These are phyloP conservation scores for Actinernus sp. DNA, from an alignment of 92 coral and sea anemone genomes.

Conservation along the genomic window DNA sequence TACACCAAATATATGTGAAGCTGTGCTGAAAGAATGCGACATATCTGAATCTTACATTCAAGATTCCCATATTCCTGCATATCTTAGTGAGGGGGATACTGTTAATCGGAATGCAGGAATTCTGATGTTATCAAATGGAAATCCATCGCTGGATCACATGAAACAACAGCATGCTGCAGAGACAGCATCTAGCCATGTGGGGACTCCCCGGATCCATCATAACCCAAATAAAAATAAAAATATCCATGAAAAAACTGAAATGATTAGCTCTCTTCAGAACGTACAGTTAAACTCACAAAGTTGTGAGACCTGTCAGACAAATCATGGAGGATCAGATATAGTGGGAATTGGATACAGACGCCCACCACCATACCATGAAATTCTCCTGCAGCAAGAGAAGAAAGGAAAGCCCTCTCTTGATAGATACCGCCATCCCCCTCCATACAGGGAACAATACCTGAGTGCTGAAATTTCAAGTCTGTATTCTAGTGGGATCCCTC, in stretches of 20 bases:
- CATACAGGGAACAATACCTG: constrained; percentile 74
- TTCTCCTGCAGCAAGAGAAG: constrained; percentile 31
- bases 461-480: constrained; percentile 14
- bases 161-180: constrained; percentile 11
- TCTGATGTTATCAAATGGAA: constrained; percentile 35
- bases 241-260: constrained; percentile 1
- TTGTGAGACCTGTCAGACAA: constrained; percentile 29
- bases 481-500: constrained; percentile 22
- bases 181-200: neutral
- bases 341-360: constrained; percentile 67
- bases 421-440: constrained; percentile 91
- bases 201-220: constrained; percentile 10
- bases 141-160: constrained; percentile 15
- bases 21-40: constrained; percentile 41
- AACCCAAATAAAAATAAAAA: constrained; percentile 13
- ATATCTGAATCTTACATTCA: constrained; percentile 41
- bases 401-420: constrained; percentile 54
- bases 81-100: constrained; percentile 42
- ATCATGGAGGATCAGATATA: constrained; percentile 24
- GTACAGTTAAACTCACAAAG: constrained; percentile 32
- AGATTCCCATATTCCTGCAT: constrained; percentile 47
- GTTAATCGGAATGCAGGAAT: constrained; percentile 76
- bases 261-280: constrained; percentile 29
- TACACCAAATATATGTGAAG: constrained; percentile 70
- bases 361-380: constrained; percentile 75